Evolutionary conservation across 53 echinoderm and acorn worm genomes (phyloP), one percentile per base, ranked within the genome.

Genomic region (Apostichopus leukothele): DNA sequence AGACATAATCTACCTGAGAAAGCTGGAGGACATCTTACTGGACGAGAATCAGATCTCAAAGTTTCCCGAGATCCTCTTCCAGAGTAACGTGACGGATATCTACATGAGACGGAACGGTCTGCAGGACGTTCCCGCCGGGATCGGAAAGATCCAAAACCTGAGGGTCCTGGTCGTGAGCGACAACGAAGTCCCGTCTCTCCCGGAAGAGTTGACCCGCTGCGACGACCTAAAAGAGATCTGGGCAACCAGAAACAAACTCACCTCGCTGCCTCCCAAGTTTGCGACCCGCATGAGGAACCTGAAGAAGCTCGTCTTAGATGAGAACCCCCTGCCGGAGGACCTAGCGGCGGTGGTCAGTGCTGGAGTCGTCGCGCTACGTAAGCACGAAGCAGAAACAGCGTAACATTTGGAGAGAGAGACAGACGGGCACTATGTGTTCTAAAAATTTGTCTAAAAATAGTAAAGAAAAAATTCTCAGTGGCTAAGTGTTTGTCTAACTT

Each of bases 41-140:
- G 94, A 97, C 90, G 91, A 88, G 84, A 97, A 97, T 75, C 68
- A 92, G 83, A 92, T 97, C 87, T 90, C 92, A 54, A 86, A 78
- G 73, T 92, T 97, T 51, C 97, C 97, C 1, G 89, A 91, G 25
- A 92, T 88, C 18, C 89, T 97, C 14, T 94, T 92, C 25, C 89
- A 95, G 84, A 92, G 89, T 53, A 76, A 90, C 8, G 89, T 97
- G 7, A 79, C 91, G 68, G 97, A 97, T 91, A 59, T 97, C 16
- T 89, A 93, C 88, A 91, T 99, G 90, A 91, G 92, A 83, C 89
- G 88, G 25, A 99, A 99, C 79, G 92, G 88, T 53, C 63, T 99
- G 14, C 87, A 89, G 52, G 66, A 67, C 50, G 79, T 99, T 54
- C 96, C 99, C 3, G 76, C 89, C 25, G 92, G 76, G 66, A 93